Percentiles rank a stretch among this genome's conserved stretches.
Conservation (phyloP, 2,797 vertebrate genomes). For the Falco columbarius region DNA sequence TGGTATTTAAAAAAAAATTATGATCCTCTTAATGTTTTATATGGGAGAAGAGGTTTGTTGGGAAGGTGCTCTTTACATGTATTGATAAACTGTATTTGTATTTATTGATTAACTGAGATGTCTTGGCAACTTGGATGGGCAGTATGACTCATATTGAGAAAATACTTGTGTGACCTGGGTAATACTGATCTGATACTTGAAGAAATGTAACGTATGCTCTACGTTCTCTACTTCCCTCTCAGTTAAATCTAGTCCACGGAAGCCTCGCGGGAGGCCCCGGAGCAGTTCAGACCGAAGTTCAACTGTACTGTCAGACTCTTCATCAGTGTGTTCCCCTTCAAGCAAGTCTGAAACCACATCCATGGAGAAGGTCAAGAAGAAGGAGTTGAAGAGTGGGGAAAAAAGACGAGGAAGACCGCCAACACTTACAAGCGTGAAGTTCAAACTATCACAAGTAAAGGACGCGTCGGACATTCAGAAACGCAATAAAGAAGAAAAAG, state of each 20-base stretch:
- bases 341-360: constrained; percentile 84
- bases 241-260: constrained; percentile 87
- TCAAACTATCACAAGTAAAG: constrained; percentile 83
- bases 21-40: background rate
- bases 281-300: constrained; percentile 85
- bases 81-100: background rate
- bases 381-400: constrained; percentile 89
- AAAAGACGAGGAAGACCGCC: constrained; percentile 95
- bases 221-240: constrained; percentile 63
- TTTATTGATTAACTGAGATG: background rate
- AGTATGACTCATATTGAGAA: background rate
- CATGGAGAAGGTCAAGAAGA: constrained; percentile 89
- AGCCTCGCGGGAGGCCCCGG: constrained; percentile 94
- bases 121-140: background rate
- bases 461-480: constrained; percentile 75
- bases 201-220: constrained; percentile 54
- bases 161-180: background rate
- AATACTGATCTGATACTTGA: rapidly evolving
- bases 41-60: background rate
- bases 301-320: constrained; percentile 78
- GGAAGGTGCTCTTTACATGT: background rate
- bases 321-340: constrained; percentile 79
- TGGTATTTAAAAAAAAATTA: background rate
- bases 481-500: constrained; percentile 82
- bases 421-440: constrained; percentile 77